Base-by-base conservation (phyloP, 2,888 invertebrate species). In the Pristionchus maxplancki region DNA sequence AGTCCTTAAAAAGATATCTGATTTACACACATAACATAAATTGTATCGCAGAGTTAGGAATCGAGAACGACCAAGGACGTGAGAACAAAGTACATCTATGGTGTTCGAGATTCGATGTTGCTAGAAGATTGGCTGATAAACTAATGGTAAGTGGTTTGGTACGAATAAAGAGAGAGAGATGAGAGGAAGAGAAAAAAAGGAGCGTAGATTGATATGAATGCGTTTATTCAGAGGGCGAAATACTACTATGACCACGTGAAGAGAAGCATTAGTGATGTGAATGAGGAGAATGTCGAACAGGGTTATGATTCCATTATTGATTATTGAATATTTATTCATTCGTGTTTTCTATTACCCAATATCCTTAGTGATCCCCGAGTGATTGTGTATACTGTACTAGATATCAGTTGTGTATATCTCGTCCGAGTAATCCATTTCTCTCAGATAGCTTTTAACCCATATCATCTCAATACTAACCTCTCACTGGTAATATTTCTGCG, bases 161-260 rank as follows among this genome's bases (percentile, higher is more conserved):
- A 11, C 44, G 44, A 6, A 28, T n/a, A 34, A 15, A 67, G 28
- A 34, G 67, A 28, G n/a, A 67, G n/a, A n/a, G n/a, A n/a, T 37
- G 71, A 28, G 78, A 78, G 8, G 44, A 82, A 20, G 40, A n/a
- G n/a, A n/a, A n/a, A n/a, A 44, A 74, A 74, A 8, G 15, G 40
- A 40, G 15, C 24, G 44, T 15, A 64, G 53, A 28, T 40, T 17
- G 44, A 62, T 62, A 17, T n/a, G n/a, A n/a, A n/a, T n/a, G n/a
- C 8, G 4, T 84, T 17, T 71, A 17, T 67, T 44, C 62, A 91
- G 87, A 89, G 91, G 28, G 94, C 94, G n/a, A 94, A 94, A 87
- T 92, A 93, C 53, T 91, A 92, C 24, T 93, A 93, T 89, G 94
- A 94, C 85, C 93, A 94, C 85, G 89, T 89, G 64, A 93, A 93